phyloP scores from a whole-genome alignment of 2,113 vertebrate species.

The Mesocricetus auratus region DNA sequence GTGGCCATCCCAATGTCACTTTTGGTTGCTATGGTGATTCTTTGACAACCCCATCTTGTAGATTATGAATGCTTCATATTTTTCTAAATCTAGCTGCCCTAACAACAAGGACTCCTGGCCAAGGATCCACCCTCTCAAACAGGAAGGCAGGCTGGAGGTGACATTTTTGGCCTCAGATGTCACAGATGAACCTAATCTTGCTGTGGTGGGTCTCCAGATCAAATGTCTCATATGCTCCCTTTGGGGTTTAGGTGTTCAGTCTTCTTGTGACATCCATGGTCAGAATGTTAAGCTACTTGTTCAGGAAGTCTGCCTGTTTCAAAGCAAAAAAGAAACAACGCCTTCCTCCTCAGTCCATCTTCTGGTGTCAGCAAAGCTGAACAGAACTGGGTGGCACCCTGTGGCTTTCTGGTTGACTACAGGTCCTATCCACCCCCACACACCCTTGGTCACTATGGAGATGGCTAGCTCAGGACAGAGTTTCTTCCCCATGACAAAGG shows the following conservation, averaged over 20 bases:
- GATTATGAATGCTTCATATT: not conserved
- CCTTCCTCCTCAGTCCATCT: not conserved
- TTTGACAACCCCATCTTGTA: not conserved
- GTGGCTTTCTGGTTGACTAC: not conserved
- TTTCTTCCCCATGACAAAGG: not conserved
- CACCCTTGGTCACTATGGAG: fast-evolving
- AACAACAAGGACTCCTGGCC: not conserved
- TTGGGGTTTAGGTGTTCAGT: not conserved
- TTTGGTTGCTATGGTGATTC: not conserved
- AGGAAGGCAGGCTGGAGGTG: not conserved
- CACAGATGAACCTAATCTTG: not conserved
- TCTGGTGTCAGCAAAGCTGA: not conserved
- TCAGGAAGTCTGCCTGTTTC: not conserved
- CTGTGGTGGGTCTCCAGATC: not conserved
- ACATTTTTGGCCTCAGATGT: not conserved
- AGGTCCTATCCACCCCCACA: not conserved
- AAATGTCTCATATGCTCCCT: fast-evolving
- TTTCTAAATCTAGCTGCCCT: not conserved
- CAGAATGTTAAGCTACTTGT: not conserved
- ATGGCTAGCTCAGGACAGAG: not conserved
- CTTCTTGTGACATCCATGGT: not conserved
- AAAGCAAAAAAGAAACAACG: not conserved
- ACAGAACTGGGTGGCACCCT: not conserved
- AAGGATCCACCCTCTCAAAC: too few relatives aligned
- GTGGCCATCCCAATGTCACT: not conserved